A percentile compares a stretch with the other conserved stretches of the same genome.
phyloP scores from a whole-genome alignment of 2,888 invertebrate species.

The Limnephilus auricula region DNA sequence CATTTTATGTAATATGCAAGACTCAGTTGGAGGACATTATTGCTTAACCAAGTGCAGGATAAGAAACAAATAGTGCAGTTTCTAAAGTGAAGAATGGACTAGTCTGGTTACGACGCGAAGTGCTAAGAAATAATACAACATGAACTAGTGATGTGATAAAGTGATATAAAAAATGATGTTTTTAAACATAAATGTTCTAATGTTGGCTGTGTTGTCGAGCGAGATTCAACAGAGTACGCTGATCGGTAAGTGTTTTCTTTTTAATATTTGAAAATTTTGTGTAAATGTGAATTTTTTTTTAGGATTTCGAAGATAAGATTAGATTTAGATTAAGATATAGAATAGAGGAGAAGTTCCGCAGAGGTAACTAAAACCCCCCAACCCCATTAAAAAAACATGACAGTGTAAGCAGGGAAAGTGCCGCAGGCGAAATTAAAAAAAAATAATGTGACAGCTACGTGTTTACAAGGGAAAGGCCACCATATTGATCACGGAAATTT shows the following conservation, averaged over 20 bases:
- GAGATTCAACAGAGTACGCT: constrained; percentile 25
- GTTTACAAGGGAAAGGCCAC: too few relatives aligned
- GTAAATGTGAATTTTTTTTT: not conserved
- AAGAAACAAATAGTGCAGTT: not conserved
- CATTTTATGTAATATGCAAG: not conserved
- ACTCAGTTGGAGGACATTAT: not conserved
- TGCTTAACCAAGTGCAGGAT: not conserved
- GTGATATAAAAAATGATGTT: not conserved
- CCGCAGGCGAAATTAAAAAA: too few relatives aligned
- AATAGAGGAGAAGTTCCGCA: too few relatives aligned
- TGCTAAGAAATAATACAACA: not conserved
- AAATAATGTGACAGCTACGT: too few relatives aligned
- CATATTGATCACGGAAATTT: too few relatives aligned
- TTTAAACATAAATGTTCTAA: constrained; percentile 24
- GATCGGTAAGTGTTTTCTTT: constrained; percentile 14
- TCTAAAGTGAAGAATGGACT: not conserved
- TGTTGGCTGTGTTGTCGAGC: constrained; percentile 35
- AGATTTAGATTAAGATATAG: too few relatives aligned
- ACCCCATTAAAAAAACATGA: too few relatives aligned
- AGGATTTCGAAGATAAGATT: too few relatives aligned
- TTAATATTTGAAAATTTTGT: not conserved
- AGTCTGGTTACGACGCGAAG: not conserved
- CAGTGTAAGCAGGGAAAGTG: too few relatives aligned
- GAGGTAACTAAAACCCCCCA: too few relatives aligned
- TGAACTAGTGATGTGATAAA: not conserved